Percentiles rank a stretch among this genome's conserved stretches.
Conservation (phyloP, 2,797 vertebrate species). For the Cirrhinus molitorella region DNA sequence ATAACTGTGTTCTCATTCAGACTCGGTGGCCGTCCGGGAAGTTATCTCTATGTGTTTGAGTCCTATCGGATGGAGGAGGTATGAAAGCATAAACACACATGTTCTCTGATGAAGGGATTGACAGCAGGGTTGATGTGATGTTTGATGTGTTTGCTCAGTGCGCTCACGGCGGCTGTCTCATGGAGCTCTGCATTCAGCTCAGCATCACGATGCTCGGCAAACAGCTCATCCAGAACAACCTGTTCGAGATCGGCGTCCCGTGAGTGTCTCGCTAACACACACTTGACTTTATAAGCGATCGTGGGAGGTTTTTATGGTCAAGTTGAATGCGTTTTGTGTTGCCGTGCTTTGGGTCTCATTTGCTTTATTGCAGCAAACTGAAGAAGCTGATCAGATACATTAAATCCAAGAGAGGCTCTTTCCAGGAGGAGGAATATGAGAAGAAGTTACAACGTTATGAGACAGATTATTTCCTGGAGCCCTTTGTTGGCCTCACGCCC, state of each 20-base stretch:
- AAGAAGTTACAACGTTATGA: constrained; percentile 91
- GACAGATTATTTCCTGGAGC: constrained; percentile 92
- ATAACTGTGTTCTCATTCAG: constrained; percentile 67
- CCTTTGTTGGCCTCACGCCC: constrained; percentile 93
- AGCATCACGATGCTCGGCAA: constrained; percentile 99
- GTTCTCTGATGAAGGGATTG: neutral
- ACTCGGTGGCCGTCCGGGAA: constrained; percentile 92
- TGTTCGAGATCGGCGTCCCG: constrained; percentile 98
- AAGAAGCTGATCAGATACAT: constrained; percentile 95
- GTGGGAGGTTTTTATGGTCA: neutral
- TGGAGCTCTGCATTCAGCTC: constrained; percentile 98
- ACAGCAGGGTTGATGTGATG: neutral
- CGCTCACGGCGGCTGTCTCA: constrained; percentile 92
- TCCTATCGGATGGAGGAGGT: constrained; percentile 99
- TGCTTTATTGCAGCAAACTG: constrained; percentile 84
- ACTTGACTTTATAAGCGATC: neutral
- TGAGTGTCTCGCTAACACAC: constrained; percentile 75
- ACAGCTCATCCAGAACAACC: constrained; percentile 97
- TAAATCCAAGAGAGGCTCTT: constrained; percentile 82
- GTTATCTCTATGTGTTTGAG: constrained; percentile 94
- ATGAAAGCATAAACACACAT: constrained; percentile 50
- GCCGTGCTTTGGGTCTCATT: neutral
- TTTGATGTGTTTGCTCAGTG: constrained; percentile 77
- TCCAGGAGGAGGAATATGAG: constrained; percentile 85
- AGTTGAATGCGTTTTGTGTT: neutral